Percentiles rank a stretch among this genome's conserved stretches.
Conservation (phyloP, 2,797 vertebrate genomes). For the Muraenolepis orangiensis region DNA sequence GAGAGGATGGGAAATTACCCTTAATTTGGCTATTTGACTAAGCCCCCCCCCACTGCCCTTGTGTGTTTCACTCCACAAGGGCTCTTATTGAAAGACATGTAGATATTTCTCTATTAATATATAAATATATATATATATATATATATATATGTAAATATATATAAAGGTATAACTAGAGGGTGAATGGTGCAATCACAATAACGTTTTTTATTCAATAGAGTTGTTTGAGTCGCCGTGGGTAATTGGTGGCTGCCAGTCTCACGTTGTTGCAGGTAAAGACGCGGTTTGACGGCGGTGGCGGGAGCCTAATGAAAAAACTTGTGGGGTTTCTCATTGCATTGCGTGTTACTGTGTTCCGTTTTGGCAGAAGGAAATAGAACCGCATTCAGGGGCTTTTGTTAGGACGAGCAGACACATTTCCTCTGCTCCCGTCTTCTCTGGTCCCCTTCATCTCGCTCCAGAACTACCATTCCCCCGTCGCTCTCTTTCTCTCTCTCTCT, state of each 20-base stretch:
- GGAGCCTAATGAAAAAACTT: neutral
- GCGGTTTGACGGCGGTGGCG: neutral
- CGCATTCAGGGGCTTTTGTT: conserved; percentile 6
- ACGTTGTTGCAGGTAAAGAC: neutral
- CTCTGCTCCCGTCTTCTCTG: neutral
- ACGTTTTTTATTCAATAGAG: neutral
- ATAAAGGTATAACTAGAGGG: neutral
- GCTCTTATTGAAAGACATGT: conserved; percentile 16
- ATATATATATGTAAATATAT: neutral
- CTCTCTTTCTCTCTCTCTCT: neutral
- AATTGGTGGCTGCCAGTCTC: neutral
- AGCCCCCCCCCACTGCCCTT: conserved; percentile 47
- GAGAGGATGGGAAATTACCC: conserved; percentile 70
- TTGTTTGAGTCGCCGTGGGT: neutral
- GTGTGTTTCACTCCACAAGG: conserved; percentile 54
- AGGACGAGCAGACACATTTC: conserved; percentile 1
- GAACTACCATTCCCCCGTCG: conserved; percentile 8
- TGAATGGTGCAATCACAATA: neutral
- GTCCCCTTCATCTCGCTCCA: conserved; percentile 4
- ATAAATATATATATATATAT: too few species aligned
- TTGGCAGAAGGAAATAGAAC: conserved; percentile 32
- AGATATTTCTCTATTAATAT: too few species aligned
- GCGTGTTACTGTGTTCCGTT: conserved; percentile 24
- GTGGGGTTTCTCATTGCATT: neutral
- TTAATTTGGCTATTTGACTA: conserved; percentile 62